These are phyloP conservation scores for Calypte anna DNA, from an alignment of 2,113 vertebrate species.

Conservation along the genomic window DNA sequence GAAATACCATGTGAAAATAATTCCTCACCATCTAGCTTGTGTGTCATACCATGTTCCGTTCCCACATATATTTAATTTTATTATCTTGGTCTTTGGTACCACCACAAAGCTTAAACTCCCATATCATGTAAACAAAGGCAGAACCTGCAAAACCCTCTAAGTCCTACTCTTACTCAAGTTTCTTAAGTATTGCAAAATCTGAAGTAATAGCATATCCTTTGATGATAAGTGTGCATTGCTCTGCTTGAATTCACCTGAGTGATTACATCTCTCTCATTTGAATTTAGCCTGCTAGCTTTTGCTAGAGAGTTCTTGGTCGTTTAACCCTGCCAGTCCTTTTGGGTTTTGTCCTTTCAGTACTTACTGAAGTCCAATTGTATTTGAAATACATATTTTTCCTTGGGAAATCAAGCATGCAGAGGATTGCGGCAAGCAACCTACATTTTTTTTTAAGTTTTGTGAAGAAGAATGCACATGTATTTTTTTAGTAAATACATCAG, in stretches of 20 bases:
- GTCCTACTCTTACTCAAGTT: not conserved
- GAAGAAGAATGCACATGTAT: not conserved
- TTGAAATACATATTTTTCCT: not conserved
- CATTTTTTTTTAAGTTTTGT: not conserved
- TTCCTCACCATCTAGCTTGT: not conserved
- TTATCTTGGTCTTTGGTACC: not conserved
- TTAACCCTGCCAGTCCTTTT: not conserved
- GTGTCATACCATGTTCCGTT: not conserved
- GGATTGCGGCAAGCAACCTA: not conserved
- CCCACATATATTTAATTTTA: not conserved
- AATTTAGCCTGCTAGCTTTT: not conserved
- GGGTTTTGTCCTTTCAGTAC: not conserved
- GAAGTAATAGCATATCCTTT: not conserved
- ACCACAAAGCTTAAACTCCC: not conserved
- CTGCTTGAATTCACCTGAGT: not conserved
- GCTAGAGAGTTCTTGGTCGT: not conserved
- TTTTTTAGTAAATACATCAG: not conserved
- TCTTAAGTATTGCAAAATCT: not conserved
- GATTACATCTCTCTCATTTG: not conserved
- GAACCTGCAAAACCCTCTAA: not conserved
- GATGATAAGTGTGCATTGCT: not conserved
- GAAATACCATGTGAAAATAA: not conserved
- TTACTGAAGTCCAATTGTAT: not conserved
- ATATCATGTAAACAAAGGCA: not conserved
- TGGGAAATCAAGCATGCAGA: not conserved